Conservation (phyloP, 2,113 vertebrate genomes). For the Saguinus imperator region DNA sequence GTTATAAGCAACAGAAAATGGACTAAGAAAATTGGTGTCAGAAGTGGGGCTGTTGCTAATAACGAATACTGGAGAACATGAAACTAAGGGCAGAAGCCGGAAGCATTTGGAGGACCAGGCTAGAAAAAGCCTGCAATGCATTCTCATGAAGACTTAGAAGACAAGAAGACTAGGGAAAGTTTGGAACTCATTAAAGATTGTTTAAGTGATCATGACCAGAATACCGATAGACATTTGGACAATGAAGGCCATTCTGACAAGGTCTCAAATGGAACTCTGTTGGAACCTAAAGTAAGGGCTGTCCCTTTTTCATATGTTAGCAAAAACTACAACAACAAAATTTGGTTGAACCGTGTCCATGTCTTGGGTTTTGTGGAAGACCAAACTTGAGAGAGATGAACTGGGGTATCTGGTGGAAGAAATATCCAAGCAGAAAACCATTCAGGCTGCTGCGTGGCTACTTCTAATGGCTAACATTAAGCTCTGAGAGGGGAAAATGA, state of each 20-base stretch:
- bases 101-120: background rate
- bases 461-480: background rate
- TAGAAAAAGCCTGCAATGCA: background rate
- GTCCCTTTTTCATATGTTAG: background rate
- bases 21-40: background rate
- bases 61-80: background rate
- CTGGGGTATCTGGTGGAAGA: background rate
- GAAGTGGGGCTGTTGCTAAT: background rate
- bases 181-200: background rate
- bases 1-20: background rate
- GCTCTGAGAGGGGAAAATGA: background rate
- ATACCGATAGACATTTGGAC: background rate
- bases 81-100: background rate
- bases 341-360: background rate
- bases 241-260: background rate
- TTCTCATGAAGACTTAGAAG: background rate
- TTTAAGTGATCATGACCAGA: background rate
- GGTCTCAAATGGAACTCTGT: background rate
- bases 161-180: background rate
- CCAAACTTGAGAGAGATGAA: background rate
- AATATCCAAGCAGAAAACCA: background rate
- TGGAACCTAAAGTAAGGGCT: background rate
- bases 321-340: background rate
- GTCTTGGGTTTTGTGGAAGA: background rate
- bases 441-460: background rate